phyloP scores from a whole-genome alignment of 2,113 vertebrate genomes.

The Petrocephalus microphthalmus region DNA sequence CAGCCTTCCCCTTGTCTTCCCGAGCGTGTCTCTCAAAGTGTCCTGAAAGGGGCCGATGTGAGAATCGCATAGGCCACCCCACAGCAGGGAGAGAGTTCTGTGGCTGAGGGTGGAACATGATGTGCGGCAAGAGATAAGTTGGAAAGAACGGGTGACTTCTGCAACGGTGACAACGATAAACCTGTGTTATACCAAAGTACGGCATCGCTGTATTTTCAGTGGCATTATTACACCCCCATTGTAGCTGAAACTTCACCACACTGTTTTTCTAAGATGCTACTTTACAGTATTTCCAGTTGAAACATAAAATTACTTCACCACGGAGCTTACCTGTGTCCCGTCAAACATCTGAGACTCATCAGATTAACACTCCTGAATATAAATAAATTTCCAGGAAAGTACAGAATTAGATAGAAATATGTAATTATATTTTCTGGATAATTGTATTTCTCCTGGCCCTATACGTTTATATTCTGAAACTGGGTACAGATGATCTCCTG shows the following conservation, averaged over 20 bases:
- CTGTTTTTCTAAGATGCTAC: background rate
- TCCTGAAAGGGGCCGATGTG: background rate
- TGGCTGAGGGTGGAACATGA: background rate
- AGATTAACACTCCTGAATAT: background rate
- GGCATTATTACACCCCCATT: background rate
- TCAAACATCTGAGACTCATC: background rate
- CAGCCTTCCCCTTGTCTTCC: background rate
- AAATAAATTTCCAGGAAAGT: background rate
- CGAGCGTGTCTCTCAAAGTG: background rate
- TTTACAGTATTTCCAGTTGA: background rate
- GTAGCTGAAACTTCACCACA: background rate
- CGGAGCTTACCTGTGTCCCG: background rate
- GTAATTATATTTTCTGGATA: background rate
- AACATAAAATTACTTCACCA: background rate
- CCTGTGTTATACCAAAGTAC: background rate
- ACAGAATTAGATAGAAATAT: background rate
- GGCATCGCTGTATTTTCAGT: background rate
- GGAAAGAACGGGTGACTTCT: background rate
- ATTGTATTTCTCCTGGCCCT: background rate
- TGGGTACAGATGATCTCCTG: background rate
- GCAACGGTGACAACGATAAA: background rate
- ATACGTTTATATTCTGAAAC: background rate
- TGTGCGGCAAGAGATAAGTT: background rate
- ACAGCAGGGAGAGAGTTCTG: background rate
- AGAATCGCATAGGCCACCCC: background rate